Conservation (phyloP, 2,888 invertebrate species). For the Brachyopa scutellaris region DNA sequence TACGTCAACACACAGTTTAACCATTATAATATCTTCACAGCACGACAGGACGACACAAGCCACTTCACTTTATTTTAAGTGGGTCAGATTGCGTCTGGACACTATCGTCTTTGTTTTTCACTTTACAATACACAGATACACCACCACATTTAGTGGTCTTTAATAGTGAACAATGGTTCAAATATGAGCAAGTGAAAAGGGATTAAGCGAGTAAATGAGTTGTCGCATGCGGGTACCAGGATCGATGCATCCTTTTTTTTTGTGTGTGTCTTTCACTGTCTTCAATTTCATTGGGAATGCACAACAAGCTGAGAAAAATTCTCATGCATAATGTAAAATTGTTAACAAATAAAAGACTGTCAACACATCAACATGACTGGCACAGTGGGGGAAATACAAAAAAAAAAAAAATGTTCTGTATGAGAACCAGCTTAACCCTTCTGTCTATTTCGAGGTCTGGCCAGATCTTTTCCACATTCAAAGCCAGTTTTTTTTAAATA, state of each 20-base stretch:
- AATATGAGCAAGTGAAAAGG: neutral
- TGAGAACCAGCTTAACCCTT: no score
- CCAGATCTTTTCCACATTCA: no score
- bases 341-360: no score
- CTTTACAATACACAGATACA: no score
- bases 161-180: neutral
- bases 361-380: no score
- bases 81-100: neutral
- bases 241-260: neutral
- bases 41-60: neutral
- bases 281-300: neutral
- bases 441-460: no score
- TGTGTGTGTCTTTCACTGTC: neutral
- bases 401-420: no score
- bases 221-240: neutral
- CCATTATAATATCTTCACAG: no score
- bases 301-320: no score
- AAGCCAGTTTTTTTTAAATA: no score
- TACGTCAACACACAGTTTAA: neutral
- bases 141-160: neutral
- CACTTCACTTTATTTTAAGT: neutral
- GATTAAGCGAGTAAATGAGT: neutral
- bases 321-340: no score
- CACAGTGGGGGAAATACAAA: no score
- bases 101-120: neutral